Evolutionary conservation across 2,888 invertebrate genomes (phyloP), one percentile per base, ranked within the genome.

Genomic region (Sesia apiformis): DNA sequence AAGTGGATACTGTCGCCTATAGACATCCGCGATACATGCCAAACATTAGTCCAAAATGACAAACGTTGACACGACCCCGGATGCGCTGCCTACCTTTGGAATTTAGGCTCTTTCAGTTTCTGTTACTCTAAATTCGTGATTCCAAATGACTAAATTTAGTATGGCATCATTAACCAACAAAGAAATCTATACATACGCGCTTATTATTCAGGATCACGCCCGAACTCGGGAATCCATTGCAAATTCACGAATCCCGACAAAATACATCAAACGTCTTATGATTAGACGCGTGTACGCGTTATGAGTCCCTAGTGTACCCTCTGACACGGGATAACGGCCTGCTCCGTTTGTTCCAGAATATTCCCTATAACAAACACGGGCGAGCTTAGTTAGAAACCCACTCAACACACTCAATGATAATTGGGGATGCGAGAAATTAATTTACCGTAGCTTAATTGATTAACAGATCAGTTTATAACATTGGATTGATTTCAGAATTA

Each of bases 191-290:
- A 52, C 52, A 49, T 56, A 52, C 56, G 50, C 23, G 52, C 56
- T 61, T 57, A 62, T 59, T 62, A 67, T 58, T 60, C 63, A 59
- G 58, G 57, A 58, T 59, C 59, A 57, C 54, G 53, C 61, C 57
- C 57, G 59, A 52, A 56, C 53, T 57, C 54, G 57, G 56, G 57
- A 55, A 58, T 57, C 56, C 61, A 53, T 56, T 56, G 55, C 56
- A 58, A 56, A 58, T 58, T 56, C 55, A 54, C 51, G 58, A 53
- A 53, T 61, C 58, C 61, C 60, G 49, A 55, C 60, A 58, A 57
- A 75, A 70, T 63, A 67, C 61, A 64, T 59, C 62, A 63, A 72
- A 69, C 65, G 62, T 66, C 61, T 65, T 61, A 64, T 61, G 67
- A 72, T 67, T 65, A 70, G 50, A 50, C 64, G 57, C 65, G 60